Conservation (phyloP, 92 coral and sea anemone species). For the Metridium senile region DNA sequence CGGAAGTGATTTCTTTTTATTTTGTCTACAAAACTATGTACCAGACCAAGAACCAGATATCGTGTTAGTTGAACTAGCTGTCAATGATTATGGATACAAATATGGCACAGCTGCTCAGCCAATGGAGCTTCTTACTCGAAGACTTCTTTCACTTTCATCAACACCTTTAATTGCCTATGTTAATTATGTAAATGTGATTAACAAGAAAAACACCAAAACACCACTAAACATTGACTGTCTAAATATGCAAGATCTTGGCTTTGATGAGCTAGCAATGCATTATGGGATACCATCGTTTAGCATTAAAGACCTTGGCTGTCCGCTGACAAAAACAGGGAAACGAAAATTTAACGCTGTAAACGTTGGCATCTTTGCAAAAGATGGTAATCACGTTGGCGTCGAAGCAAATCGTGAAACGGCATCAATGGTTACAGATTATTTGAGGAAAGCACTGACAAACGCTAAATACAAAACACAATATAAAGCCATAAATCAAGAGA, state of each 20-base stretch:
- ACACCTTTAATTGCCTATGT: conserved; percentile 68
- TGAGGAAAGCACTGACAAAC: conserved; percentile 4
- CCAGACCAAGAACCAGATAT: conserved; percentile 54
- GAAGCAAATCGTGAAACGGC: not conserved
- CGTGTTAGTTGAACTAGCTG: conserved; percentile 71
- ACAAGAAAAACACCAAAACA: conserved; percentile 33
- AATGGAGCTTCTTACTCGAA: conserved; percentile 80
- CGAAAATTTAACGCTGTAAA: not conserved
- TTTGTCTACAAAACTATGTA: conserved; percentile 63
- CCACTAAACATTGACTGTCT: conserved; percentile 47
- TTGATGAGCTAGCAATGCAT: conserved; percentile 39
- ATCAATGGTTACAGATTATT: conserved; percentile 21
- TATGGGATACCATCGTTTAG: conserved; percentile 59
- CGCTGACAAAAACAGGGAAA: conserved; percentile 26
- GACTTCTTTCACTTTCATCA: conserved; percentile 52
- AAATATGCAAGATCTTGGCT: conserved; percentile 58
- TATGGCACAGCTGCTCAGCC: conserved; percentile 60
- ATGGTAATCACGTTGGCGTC: not conserved
- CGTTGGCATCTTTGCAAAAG: conserved; percentile 30
- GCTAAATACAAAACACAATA: not conserved
- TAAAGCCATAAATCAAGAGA: not conserved
- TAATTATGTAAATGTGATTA: conserved; percentile 46
- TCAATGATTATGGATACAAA: conserved; percentile 54
- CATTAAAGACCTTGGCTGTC: conserved; percentile 56
- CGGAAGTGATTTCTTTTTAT: conserved; percentile 64